Base-by-base conservation (phyloP, 1,140 invertebrate species). In the Globodera rostochiensis region DNA sequence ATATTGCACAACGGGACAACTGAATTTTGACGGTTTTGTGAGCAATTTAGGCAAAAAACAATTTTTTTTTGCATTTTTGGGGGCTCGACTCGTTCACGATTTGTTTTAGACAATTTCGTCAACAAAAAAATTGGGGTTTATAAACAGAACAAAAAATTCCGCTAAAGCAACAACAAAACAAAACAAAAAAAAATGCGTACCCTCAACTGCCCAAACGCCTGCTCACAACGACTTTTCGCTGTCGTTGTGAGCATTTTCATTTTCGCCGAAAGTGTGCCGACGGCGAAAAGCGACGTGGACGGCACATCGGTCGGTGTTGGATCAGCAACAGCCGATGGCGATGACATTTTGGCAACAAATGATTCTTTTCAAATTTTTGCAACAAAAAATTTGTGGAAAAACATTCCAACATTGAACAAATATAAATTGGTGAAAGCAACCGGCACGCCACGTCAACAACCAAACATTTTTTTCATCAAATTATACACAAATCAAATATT, bases 401-500 rank as follows among this genome's bases (percentile, higher is more conserved):
- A 36, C 13, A 11, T 0, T 7, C 1, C 57, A 25, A 11, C 21
- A 21, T 47, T 45, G 25, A 74, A 46, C 13, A 57, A 47, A 74
- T 3, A n/a, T 57, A 74, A 50, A 74, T 36, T 13, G 25, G 11
- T 25, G 6, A 73, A 11, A 15, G 36, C 36, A 36, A 36, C 36
- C 36, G 36, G 36, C 36, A 36, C 36, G 2, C 2, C 36, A n/a
- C n/a, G n/a, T 36, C 15, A n/a, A 5, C 5, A 19, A 47, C 49
- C 13, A 47, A 73, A 4, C 49, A n/a, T 21, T 21, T 0, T 21
- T 21, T 0, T 47, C 19, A 19, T 15, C 45, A 73, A 73, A 73
- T 73, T 73, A 73, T 15, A 74, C 45, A 15, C 50, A 46, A 45
- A 74, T 36, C 4, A 74, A 11, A 74, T 50, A 45, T 74, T 49